Conservation (phyloP, 2,113 vertebrate genomes). For the Chamaetylas fuelleborni region DNA sequence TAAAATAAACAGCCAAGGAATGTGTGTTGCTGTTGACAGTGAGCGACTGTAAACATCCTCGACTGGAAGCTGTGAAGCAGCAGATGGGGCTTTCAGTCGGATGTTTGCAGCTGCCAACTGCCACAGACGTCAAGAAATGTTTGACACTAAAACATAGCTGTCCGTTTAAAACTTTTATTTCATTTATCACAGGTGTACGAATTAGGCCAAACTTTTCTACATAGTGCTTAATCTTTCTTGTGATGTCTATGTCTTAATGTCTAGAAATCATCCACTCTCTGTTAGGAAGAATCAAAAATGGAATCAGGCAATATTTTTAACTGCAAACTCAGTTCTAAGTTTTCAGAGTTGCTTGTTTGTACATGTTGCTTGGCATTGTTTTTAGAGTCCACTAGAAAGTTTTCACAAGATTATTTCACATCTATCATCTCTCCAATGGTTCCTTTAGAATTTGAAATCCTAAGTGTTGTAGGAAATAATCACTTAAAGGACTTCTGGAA, state of each 20-base stretch:
- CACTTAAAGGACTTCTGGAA: neutral
- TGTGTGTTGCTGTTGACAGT: constrained; percentile 73
- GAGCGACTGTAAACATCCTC: constrained; percentile 99
- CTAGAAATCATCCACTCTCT: neutral
- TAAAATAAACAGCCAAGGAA: constrained; percentile 59
- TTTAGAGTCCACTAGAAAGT: neutral
- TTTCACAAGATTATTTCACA: neutral
- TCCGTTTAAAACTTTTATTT: constrained; percentile 26
- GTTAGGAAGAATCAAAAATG: neutral
- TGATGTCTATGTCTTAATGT: neutral
- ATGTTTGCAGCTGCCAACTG: constrained; percentile 99
- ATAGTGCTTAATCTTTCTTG: neutral
- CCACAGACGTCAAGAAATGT: constrained; percentile 79
- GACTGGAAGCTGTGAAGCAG: constrained; percentile 96
- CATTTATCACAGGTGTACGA: neutral
- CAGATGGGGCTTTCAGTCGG: constrained; percentile 95
- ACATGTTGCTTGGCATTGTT: neutral
- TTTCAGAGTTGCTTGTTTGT: neutral
- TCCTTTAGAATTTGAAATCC: neutral
- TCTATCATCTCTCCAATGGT: neutral
- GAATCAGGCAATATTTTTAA: neutral
- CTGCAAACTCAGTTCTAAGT: neutral
- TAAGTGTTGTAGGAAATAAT: neutral
- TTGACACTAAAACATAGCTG: constrained; percentile 39
- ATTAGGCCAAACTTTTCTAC: neutral